These are phyloP conservation scores for Alloplasta piceator DNA, from an alignment of 2,888 invertebrate species.

Conservation along the genomic window DNA sequence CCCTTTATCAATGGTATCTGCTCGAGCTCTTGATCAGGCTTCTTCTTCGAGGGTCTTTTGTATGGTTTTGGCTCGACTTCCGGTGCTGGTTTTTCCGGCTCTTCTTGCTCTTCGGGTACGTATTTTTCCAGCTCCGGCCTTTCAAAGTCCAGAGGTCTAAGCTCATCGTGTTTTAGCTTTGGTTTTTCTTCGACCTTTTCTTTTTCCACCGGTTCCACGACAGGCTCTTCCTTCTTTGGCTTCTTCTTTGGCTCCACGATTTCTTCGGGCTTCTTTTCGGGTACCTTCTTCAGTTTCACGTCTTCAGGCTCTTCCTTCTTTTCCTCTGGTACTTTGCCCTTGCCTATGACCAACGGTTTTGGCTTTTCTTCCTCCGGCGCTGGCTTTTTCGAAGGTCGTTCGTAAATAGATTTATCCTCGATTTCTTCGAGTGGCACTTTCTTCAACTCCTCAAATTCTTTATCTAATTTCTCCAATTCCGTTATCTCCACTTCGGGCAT, in stretches of 20 bases:
- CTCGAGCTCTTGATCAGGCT: conserved; percentile 78
- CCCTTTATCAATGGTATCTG: conserved; percentile 81
- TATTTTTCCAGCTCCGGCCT: conserved; percentile 81
- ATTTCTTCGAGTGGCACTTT: conserved; percentile 81
- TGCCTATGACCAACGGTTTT: conserved; percentile 78
- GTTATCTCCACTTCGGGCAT: conserved; percentile 85
- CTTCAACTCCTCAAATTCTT: conserved; percentile 83
- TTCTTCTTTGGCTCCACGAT: conserved; percentile 76
- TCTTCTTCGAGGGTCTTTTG: conserved; percentile 75
- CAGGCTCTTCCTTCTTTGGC: conserved; percentile 72
- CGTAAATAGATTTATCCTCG: conserved; percentile 80
- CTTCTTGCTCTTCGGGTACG: conserved; percentile 76
- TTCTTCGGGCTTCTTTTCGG: conserved; percentile 77
- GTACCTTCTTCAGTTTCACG: conserved; percentile 80
- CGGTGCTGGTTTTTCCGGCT: conserved; percentile 78
- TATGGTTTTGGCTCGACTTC: conserved; percentile 76
- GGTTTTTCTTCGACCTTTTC: conserved; percentile 74
- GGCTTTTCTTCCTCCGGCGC: conserved; percentile 76
- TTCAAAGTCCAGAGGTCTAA: conserved; percentile 79
- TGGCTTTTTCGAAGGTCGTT: conserved; percentile 79
- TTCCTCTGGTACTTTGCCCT: conserved; percentile 78
- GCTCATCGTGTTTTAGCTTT: conserved; percentile 75
- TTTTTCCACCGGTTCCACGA: conserved; percentile 72
- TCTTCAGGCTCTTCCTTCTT: conserved; percentile 76
- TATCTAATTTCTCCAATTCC: conserved; percentile 86